Evolutionary conservation across 1,140 invertebrate genomes (phyloP), one percentile per base, ranked within the genome.

Genomic region (Drosophila truncata): DNA sequence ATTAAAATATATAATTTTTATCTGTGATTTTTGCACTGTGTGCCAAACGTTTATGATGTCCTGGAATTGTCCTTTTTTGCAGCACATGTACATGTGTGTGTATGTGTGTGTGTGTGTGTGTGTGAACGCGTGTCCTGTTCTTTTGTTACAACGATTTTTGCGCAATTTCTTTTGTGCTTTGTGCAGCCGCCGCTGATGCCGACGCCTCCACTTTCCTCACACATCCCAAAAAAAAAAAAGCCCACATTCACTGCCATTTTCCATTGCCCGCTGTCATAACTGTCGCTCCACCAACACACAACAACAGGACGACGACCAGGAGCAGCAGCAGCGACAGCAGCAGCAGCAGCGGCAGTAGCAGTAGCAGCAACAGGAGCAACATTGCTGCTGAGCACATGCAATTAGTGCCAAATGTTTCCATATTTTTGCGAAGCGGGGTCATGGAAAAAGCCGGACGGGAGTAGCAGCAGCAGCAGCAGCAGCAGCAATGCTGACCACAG

Each of bases 351-450:
- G 47, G 25, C 54, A 52, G 39, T 58, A 54, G 25, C 54, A 75
- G 35, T 35, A 35, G 20, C 55, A 75, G 37, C 42, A 42, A 46
- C 74, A 60, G 47, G 64, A 63, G 50, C 64, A 75, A 66, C 60
- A 70, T 70, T 81, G 82, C 82, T 74, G 80, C 84, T 83, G 84
- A 87, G 84, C 84, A 88, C 84, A 87, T 87, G 84, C 84, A 87
- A 87, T 87, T 87, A 87, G 84, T 87, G 84, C 84, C 84, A 87
- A 87, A 87, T 87, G 84, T 87, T 87, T 87, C 84, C 84, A 87
- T 87, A 87, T 87, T 87, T 88, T 88, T 87, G 76, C 80, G 74
- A 57, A 69, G 41, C 49, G 49, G 52, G 35, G 52, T 60, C 23
- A 37, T 29, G 57, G 31, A 29, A 39, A 42, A 29, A n/a, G 37